Evolutionary conservation across 2,888 invertebrate genomes (phyloP), one percentile per base, ranked within the genome.

Genomic region (Cephus rjabovi): DNA sequence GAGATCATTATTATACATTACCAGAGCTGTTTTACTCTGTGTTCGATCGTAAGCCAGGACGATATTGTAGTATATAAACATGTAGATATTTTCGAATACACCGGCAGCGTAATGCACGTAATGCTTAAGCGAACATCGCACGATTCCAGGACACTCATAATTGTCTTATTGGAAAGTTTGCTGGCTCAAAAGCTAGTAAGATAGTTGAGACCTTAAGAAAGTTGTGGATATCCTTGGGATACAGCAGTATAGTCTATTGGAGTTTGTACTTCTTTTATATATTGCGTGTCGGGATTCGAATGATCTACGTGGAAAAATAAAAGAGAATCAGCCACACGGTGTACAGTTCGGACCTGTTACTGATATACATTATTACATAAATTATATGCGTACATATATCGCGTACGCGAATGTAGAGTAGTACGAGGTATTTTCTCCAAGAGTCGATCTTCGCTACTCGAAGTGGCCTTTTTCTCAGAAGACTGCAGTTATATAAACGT

Each of bases 401-500:
- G 40, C 40, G 40, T 56, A 56, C 23, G 40, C 15, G 40, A 9
- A 56, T 56, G 23, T 56, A 56, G 40, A 56, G 40, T 56, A 56
- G 40, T 9, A 56, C 23, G 40, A 56, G 40, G 23, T 56, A 56
- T 56, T 71, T 33, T 71, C 71, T 71, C 71, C 15, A 71, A 71
- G 71, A 71, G 71, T 71, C 33, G 31, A 71, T 33, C 71, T 71
- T 71, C 71, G 30, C 71, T 81, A 83, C 84, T 84, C 81, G 86
- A 56, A 87, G 89, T 90, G 90, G 90, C 90, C 90, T 90, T 87
- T 90, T 56, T 56, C 82, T 86, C 83, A 87, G 81, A 89, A 90
- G 90, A 90, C 89, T 90, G 90, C 87, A 87, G 83, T 89, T 87
- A 85, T 84, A 86, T 71, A 33, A 71, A 71, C 15, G 71, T 71